Percentiles rank a stretch among this genome's conserved stretches.
These are phyloP conservation scores for Brotogeris chrysoptera DNA, from an alignment of 2,797 vertebrate species.

Conservation along the genomic window DNA sequence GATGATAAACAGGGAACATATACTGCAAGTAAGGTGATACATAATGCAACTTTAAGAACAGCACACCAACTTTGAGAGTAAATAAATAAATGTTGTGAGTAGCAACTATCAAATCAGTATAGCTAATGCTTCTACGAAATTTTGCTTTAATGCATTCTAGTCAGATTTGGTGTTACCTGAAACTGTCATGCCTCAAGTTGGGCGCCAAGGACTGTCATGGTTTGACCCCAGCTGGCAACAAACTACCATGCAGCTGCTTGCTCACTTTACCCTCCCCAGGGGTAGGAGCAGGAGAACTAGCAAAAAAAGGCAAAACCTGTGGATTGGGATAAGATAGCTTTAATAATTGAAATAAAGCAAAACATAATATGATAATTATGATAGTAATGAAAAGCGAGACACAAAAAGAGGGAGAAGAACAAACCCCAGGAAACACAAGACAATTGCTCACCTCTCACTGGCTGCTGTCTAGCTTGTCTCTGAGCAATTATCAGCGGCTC, in stretches of 20 bases:
- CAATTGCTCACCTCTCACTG: not conserved
- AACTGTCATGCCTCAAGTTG: not conserved
- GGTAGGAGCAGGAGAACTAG: not conserved
- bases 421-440: not conserved
- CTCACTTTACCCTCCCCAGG: not conserved
- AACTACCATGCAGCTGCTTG: not conserved
- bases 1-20: not conserved
- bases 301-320: not conserved
- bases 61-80: not conserved
- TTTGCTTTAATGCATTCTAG: not conserved
- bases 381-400: not conserved
- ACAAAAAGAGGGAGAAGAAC: not conserved
- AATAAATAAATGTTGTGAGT: not conserved
- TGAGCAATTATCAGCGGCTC: not conserved
- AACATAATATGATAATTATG: not conserved
- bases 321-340: not conserved
- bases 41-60: not conserved
- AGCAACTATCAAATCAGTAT: not conserved
- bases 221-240: not conserved
- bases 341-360: not conserved
- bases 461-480: not conserved
- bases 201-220: not conserved
- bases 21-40: not conserved
- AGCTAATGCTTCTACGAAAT: not conserved
- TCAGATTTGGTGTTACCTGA: not conserved